Percentiles rank a stretch among this genome's conserved stretches.
Conservation (phyloP, 2,113 vertebrate species). For the Lethenteron reissneri region DNA sequence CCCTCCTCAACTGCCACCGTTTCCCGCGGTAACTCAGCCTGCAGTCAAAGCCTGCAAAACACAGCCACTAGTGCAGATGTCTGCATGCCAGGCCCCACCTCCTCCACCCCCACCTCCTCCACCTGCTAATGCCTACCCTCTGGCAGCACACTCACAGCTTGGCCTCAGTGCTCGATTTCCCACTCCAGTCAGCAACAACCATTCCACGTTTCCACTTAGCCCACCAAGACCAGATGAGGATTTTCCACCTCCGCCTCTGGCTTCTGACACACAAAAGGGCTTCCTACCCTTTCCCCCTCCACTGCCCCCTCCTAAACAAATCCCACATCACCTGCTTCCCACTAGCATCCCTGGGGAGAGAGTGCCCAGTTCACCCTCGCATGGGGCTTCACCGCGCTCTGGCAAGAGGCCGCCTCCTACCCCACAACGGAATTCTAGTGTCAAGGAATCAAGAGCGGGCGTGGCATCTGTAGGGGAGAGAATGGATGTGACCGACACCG, state of each 20-base stretch:
- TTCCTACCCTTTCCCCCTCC: too few relatives aligned
- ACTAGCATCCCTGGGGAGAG: too few relatives aligned
- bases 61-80: constrained; percentile 16
- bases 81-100: constrained; percentile 39
- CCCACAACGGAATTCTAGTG: constrained; percentile 65
- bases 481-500: constrained; percentile 59
- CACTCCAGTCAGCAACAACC: too few relatives aligned
- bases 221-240: too few relatives aligned
- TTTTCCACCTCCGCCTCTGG: constrained; percentile 23
- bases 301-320: constrained; percentile 20
- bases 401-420: constrained; percentile 62
- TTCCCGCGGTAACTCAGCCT: constrained; percentile 43
- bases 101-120: constrained; percentile 33
- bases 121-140: constrained; percentile 18
- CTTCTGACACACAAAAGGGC: constrained; percentile 21
- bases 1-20: constrained; percentile 27
- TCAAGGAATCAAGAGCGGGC: constrained; percentile 55
- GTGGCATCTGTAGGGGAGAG: constrained; percentile 50
- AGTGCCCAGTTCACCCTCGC: too few relatives aligned
- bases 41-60: constrained; percentile 23
- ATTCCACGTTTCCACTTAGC: too few relatives aligned
- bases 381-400: too few relatives aligned
- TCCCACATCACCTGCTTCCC: constrained; percentile 28
- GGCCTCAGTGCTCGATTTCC: too few relatives aligned
- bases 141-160: too few relatives aligned